A percentile compares a stretch with the other conserved stretches of the same genome.
Evolutionary conservation across 2,888 invertebrate species (phyloP).

Genomic region (Conops quadrifasciatus): DNA sequence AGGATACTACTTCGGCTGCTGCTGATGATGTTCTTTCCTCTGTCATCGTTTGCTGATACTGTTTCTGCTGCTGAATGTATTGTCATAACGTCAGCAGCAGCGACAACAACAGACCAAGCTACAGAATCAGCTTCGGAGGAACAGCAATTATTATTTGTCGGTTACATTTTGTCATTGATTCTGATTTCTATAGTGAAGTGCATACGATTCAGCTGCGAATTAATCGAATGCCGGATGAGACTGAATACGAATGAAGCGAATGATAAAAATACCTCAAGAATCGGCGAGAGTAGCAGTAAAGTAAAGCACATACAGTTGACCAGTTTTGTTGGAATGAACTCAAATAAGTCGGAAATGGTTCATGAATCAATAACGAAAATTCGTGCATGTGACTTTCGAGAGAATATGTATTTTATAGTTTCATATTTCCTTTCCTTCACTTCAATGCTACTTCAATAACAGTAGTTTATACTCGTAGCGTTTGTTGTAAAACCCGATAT

Average conservation of each 20-base stretch:
- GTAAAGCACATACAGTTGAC: background rate
- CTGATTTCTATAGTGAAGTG: conserved; percentile 23
- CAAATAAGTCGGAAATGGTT: background rate
- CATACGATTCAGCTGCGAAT: conserved; percentile 26
- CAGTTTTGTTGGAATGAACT: background rate
- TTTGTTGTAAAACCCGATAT: no score
- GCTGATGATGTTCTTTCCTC: no score
- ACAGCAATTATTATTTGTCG: conserved; percentile 32
- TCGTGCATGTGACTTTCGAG: background rate
- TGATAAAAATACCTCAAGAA: conserved; percentile 20
- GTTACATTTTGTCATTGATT: conserved; percentile 34
- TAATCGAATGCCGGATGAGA: conserved; percentile 28
- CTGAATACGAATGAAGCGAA: conserved; percentile 17
- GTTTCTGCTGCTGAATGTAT: background rate
- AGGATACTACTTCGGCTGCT: no score
- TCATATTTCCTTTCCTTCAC: no score
- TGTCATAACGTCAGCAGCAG: background rate
- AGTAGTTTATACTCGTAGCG: no score
- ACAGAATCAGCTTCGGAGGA: background rate
- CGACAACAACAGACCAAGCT: background rate
- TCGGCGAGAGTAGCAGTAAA: background rate
- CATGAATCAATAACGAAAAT: background rate
- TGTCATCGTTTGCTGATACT: background rate
- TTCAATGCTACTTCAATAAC: no score
- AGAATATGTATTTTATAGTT: background rate